phyloP scores from a whole-genome alignment of 1,140 invertebrate species.

The Argopecten irradians region DNA sequence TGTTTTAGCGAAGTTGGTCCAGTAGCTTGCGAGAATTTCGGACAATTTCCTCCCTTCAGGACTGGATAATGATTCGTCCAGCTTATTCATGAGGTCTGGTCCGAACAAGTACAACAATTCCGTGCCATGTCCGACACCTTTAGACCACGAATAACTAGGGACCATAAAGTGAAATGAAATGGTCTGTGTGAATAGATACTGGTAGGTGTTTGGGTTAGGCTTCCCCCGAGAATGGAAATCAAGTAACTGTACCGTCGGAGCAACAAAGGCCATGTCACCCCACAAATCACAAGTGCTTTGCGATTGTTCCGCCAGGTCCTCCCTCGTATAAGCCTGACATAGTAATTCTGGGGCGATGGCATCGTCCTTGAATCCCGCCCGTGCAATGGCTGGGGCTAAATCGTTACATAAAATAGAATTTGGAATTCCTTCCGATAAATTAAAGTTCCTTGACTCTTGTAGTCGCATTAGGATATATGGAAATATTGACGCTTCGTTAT shows the following conservation, averaged over 20 bases:
- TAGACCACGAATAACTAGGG: background rate
- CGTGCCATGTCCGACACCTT: background rate
- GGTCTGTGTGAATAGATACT: background rate
- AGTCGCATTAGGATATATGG: background rate
- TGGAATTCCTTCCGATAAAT: background rate
- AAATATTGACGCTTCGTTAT: slow-evolving; percentile 18
- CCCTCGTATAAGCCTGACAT: background rate
- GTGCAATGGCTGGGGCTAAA: background rate
- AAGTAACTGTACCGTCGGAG: background rate
- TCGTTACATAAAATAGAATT: background rate
- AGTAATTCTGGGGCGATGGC: background rate
- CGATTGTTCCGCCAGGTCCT: slow-evolving; percentile 26
- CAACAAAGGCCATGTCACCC: slow-evolving; percentile 25
- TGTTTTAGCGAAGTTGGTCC: slow-evolving; percentile 36
- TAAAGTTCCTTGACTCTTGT: background rate
- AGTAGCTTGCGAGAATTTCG: slow-evolving; percentile 19
- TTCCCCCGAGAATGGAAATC: background rate
- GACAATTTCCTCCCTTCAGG: background rate
- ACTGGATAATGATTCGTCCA: background rate
- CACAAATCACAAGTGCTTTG: background rate
- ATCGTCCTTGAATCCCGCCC: background rate
- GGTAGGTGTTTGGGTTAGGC: slow-evolving; percentile 28
- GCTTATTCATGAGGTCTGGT: background rate
- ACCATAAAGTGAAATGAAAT: background rate
- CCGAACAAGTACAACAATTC: background rate